These are phyloP conservation scores for Parascotia fuliginaria DNA, from an alignment of 2,888 invertebrate species.

Conservation along the genomic window DNA sequence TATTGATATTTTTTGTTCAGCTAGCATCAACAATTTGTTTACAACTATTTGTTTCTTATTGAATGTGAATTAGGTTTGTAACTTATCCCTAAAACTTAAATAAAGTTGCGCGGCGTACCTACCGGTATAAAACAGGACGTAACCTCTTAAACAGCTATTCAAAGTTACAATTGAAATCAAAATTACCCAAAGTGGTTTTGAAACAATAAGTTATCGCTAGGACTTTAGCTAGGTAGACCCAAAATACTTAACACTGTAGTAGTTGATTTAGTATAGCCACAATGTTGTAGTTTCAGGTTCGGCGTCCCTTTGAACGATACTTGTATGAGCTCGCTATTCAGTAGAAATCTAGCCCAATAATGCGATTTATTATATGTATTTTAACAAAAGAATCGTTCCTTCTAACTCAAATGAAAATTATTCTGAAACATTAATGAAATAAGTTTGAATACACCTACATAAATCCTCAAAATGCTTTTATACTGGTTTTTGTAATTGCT, in stretches of 20 bases:
- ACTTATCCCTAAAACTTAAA: too few species aligned
- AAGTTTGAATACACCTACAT: constrained; percentile 39
- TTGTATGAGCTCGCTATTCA: constrained; percentile 8
- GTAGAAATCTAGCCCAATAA: constrained; percentile 14
- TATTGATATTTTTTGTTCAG: too few species aligned
- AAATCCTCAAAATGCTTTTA: constrained; percentile 31
- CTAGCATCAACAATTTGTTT: too few species aligned
- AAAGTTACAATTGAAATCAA: constrained; percentile 4
- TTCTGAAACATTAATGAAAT: constrained; percentile 43
- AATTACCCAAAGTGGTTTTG: constrained; percentile 8
- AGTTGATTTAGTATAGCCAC: constrained; percentile 18
- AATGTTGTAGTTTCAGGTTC: constrained; percentile 21
- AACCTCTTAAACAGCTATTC: neutral
- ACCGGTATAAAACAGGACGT: too few species aligned
- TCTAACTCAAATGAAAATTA: constrained; percentile 27
- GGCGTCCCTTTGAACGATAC: constrained; percentile 17
- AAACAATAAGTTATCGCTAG: constrained; percentile 8
- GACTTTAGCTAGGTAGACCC: constrained; percentile 8
- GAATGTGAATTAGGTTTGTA: too few species aligned
- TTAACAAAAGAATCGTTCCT: constrained; percentile 14
- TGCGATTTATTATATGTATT: constrained; percentile 28
- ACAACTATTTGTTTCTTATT: too few species aligned
- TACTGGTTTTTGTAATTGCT: constrained; percentile 35
- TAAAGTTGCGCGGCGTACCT: too few species aligned
- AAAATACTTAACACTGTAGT: constrained; percentile 4